Evolutionary conservation across 2,113 vertebrate genomes (phyloP), one percentile per base, ranked within the genome.

Genomic region (Myotis lucifugus): DNA sequence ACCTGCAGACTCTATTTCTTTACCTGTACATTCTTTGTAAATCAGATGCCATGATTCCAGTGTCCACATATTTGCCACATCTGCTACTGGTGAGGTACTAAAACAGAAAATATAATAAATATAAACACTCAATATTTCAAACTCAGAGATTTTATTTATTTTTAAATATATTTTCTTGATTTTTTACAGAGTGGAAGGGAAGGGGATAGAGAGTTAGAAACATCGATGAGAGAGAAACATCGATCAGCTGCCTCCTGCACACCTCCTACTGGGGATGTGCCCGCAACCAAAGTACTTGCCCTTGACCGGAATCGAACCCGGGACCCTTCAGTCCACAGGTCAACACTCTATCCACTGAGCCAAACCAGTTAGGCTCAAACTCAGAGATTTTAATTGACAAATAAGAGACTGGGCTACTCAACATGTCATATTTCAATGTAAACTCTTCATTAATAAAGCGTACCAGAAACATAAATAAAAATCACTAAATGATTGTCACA

Each of bases 11-110:
- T 25, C 3, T 3, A 54, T 66, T 92, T 67, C 88, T 98, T 98
- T 94, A 98, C 99, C 99, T 99, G 98, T 99, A 98, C 14, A 98
- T 98, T 97, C 97, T 99, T 94, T 99, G 99, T 70, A 99, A 98
- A 42, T 99, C 99, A 54, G 98, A 96, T 3, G 99, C 99, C 97
- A 99, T 97, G 59, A 97, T 83, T 46, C 97, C 97, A 27, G 99
- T 97, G 96, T 99, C 99, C 94, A 99, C 99, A 88, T 99, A 99
- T 32, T 98, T 96, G 42, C 98, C 98, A 95, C 91, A 98, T 93
- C 97, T 98, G 67, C 98, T 98, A 21, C 98, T 98, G 88, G 94
- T 96, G 92, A 99, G 97, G 93, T 99, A 99, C 99, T 99, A 96
- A 94, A 98, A 98, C 8, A 76, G 81, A 97, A 95, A 97, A 97